A percentile compares a stretch with the other conserved stretches of the same genome.
phyloP scores from a whole-genome alignment of 2,888 invertebrate genomes.

The Trileptium ribeirensis region DNA sequence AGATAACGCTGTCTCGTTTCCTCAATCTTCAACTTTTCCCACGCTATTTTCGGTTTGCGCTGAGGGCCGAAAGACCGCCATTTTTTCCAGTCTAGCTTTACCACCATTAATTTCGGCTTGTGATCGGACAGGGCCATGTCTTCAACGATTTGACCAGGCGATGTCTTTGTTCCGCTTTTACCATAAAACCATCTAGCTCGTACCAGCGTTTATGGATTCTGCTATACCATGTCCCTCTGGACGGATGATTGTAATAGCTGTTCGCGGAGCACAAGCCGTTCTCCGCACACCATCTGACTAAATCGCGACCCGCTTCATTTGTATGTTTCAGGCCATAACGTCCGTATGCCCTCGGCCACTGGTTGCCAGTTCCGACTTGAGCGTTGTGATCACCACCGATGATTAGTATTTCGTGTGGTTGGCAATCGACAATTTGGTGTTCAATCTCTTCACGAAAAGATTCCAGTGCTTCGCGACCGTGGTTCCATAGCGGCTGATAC shows the following conservation, averaged over 20 bases:
- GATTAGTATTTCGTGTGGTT: neutral
- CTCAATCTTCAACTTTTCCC: neutral
- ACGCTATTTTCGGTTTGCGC: neutral
- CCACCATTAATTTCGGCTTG: neutral
- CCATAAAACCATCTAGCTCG: neutral
- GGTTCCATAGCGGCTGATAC: neutral
- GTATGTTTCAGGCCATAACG: neutral
- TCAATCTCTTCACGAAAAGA: neutral
- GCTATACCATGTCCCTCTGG: neutral
- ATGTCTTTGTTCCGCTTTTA: neutral
- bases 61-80: neutral
- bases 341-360: neutral
- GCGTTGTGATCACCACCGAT: neutral
- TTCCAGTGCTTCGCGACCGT: neutral
- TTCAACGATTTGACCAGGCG: neutral
- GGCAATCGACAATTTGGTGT: neutral
- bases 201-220: neutral
- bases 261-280: slow-evolving; percentile 4
- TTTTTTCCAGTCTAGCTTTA: neutral
- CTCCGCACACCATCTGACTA: neutral
- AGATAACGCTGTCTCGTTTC: neutral
- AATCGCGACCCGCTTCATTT: slow-evolving; percentile 1
- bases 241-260: neutral
- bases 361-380: neutral
- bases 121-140: slow-evolving; percentile 1